Evolutionary conservation across 2,797 vertebrate genomes (phyloP).

Genomic region (Ptychadena robeensis): DNA sequence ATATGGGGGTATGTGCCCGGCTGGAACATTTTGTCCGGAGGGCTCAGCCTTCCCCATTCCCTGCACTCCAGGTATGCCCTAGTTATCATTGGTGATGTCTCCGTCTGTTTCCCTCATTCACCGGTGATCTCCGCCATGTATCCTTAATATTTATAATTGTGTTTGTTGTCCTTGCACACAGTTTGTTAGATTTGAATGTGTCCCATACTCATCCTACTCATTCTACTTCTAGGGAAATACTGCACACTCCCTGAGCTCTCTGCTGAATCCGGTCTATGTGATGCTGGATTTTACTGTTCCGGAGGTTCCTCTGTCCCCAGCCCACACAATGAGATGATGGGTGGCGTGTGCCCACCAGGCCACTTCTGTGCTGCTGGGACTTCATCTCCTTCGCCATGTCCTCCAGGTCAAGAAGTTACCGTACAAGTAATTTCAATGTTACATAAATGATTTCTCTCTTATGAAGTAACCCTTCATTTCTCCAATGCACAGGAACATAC

Average conservation of each 20-base stretch:
- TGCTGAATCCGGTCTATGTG: slow-evolving; percentile 77
- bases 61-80: slow-evolving; percentile 67
- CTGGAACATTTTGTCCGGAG: slow-evolving; percentile 82
- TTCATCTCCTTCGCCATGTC: slow-evolving; percentile 66
- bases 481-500: slow-evolving; percentile 78
- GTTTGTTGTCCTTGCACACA: no score
- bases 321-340: slow-evolving; percentile 78
- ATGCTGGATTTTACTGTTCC: slow-evolving; percentile 83
- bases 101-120: neutral
- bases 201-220: neutral
- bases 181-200: neutral
- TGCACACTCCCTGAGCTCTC: slow-evolving; percentile 77
- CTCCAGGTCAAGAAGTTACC: slow-evolving; percentile 64
- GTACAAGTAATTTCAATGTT: no score
- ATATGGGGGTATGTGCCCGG: slow-evolving; percentile 73
- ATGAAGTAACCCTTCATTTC: no score
- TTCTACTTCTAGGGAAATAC: slow-evolving; percentile 73
- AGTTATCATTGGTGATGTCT: neutral
- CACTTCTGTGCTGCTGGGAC: slow-evolving; percentile 79
- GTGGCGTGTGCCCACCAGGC: slow-evolving; percentile 84
- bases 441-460: no score
- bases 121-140: neutral
- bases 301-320: slow-evolving; percentile 76
- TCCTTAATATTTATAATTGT: neutral
- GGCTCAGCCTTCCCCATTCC: slow-evolving; percentile 79